Evolutionary conservation across 2,113 vertebrate species (phyloP).

Genomic region (Cichladusa arquata): DNA sequence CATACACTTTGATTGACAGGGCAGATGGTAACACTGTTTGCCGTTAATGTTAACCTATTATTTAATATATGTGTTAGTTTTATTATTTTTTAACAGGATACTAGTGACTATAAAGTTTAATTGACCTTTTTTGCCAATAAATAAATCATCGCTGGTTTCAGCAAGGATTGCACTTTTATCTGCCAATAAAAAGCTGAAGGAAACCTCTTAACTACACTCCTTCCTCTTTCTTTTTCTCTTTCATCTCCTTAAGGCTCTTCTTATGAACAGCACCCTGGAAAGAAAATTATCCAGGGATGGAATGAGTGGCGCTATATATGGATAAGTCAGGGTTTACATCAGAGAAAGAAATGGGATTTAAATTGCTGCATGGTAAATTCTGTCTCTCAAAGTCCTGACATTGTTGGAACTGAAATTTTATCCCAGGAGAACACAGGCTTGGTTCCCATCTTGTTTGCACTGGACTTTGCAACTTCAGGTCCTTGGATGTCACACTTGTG

Average conservation of each 20-base stretch:
- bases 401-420: not conserved
- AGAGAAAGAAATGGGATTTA: not conserved
- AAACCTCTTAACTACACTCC: not conserved
- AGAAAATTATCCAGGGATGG: not conserved
- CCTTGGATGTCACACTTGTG: not conserved
- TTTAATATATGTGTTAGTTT: slow-evolving; percentile 11
- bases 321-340: not conserved
- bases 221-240: not conserved
- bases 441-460: not conserved
- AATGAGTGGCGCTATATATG: not conserved
- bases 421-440: not conserved
- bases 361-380: not conserved
- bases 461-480: not conserved
- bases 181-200: slow-evolving; percentile 9
- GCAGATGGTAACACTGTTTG: not conserved
- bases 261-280: not conserved
- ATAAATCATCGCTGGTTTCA: not conserved
- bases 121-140: slow-evolving; percentile 13
- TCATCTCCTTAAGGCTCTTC: not conserved
- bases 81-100: slow-evolving; percentile 23
- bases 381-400: not conserved
- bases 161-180: slow-evolving; percentile 1
- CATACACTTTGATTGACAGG: not conserved
- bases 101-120: slow-evolving; percentile 31
- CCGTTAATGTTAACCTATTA: slow-evolving; percentile 11